A percentile compares a stretch with the other conserved stretches of the same genome.
Conservation (phyloP, 2,888 invertebrate species). For the Cheilosia urbana region DNA sequence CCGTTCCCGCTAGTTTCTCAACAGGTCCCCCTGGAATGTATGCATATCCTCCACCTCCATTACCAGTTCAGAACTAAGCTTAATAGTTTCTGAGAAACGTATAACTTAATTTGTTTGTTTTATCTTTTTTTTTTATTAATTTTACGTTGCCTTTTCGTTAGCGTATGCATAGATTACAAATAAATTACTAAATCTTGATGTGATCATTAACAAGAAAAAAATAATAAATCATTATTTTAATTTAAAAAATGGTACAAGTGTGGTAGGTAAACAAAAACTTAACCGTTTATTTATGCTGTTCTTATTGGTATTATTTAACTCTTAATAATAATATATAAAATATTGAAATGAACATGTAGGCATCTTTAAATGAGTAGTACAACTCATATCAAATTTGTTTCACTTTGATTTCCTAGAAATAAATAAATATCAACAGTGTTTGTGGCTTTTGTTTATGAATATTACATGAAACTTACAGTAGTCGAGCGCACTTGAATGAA, state of each 20-base stretch:
- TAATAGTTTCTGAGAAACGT: slow-evolving; percentile 38
- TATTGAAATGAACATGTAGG: slow-evolving; percentile 17
- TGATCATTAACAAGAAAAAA: slow-evolving; percentile 57
- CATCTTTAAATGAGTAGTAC: slow-evolving; percentile 23
- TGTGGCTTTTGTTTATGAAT: not conserved
- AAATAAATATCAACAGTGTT: slow-evolving; percentile 30
- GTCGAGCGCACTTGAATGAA: too few species aligned
- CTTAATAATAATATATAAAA: slow-evolving; percentile 8
- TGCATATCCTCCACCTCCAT: slow-evolving; percentile 83
- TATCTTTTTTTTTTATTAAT: slow-evolving; percentile 30
- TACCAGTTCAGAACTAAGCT: slow-evolving; percentile 83
- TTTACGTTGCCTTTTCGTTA: slow-evolving; percentile 36
- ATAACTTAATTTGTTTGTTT: slow-evolving; percentile 22
- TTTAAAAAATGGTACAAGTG: slow-evolving; percentile 51
- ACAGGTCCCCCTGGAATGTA: slow-evolving; percentile 79
- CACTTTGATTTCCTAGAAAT: slow-evolving; percentile 59
- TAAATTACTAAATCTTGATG: slow-evolving; percentile 63
- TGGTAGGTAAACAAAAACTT: slow-evolving; percentile 44
- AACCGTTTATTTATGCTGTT: slow-evolving; percentile 34
- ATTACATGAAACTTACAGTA: too few species aligned
- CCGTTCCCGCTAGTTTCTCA: slow-evolving; percentile 79
- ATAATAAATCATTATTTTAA: slow-evolving; percentile 32
- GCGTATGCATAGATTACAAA: slow-evolving; percentile 44
- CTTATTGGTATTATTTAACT: slow-evolving; percentile 46
- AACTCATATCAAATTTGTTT: slow-evolving; percentile 33